phyloP scores from a whole-genome alignment of 2,113 vertebrate species.

The Colaptes auratus region DNA sequence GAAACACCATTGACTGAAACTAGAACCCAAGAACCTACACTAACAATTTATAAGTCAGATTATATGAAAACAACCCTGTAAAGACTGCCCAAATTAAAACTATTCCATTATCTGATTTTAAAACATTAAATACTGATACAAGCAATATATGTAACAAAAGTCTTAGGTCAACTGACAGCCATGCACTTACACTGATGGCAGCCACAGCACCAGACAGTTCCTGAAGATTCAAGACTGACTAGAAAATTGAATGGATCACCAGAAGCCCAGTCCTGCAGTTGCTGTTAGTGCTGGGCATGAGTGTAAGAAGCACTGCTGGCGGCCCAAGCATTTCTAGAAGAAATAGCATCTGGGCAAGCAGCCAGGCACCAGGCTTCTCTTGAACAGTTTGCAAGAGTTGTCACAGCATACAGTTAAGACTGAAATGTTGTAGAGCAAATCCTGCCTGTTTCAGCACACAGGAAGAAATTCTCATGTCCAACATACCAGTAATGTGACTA shows the following conservation, averaged over 20 bases:
- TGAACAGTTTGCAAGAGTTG: background rate
- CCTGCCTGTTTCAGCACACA: background rate
- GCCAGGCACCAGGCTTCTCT: slow-evolving; percentile 19
- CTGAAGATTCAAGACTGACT: background rate
- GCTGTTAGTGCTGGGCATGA: background rate
- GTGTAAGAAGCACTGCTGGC: background rate
- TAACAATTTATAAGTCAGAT: background rate
- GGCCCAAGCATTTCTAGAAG: slow-evolving; percentile 59
- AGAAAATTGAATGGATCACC: background rate
- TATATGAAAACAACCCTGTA: background rate
- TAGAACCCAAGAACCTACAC: background rate
- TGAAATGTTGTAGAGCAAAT: slow-evolving; percentile 14
- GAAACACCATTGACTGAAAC: background rate
- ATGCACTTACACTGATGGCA: background rate
- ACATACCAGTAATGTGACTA: background rate
- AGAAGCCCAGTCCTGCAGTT: background rate
- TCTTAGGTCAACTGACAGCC: background rate
- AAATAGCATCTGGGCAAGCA: slow-evolving; percentile 46
- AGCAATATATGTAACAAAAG: background rate
- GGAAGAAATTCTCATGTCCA: background rate
- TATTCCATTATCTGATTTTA: background rate
- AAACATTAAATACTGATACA: background rate
- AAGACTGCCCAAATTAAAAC: background rate
- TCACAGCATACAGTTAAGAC: background rate
- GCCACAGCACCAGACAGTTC: background rate